Conservation (phyloP, 2,113 vertebrate genomes). For the Lagopus leucura region DNA sequence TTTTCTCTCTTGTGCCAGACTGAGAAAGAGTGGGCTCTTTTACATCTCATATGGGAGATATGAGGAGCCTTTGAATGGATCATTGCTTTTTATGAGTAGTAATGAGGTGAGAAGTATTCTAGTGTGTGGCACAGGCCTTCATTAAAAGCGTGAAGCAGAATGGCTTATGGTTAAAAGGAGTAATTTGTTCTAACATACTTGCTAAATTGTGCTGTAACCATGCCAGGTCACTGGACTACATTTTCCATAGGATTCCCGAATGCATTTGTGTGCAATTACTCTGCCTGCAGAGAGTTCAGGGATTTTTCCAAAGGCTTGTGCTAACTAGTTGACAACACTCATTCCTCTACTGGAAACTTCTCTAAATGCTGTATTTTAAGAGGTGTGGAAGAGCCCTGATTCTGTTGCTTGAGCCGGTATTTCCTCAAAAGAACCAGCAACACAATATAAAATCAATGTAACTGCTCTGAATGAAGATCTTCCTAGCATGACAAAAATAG, state of each 20-base stretch:
- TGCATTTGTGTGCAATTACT: conserved; percentile 76
- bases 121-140: conserved; percentile 87
- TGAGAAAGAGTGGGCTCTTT: conserved; percentile 69
- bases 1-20: conserved; percentile 69
- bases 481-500: background rate
- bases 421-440: conserved; percentile 48
- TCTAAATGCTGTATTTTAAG: conserved; percentile 45
- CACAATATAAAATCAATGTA: background rate
- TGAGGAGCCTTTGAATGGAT: conserved; percentile 84
- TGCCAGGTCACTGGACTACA: conserved; percentile 76
- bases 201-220: conserved; percentile 82
- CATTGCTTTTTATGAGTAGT: conserved; percentile 89
- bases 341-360: conserved; percentile 57
- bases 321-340: conserved; percentile 73
- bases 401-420: conserved; percentile 20
- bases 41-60: conserved; percentile 81
- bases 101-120: conserved; percentile 92
- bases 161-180: conserved; percentile 82
- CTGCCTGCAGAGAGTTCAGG: conserved; percentile 10
- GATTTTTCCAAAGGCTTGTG: conserved; percentile 59
- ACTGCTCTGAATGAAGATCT: background rate
- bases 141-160: conserved; percentile 86
- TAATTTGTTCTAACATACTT: conserved; percentile 87
- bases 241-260: conserved; percentile 76
- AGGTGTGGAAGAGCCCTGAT: conserved; percentile 50